Evolutionary conservation across 2,113 vertebrate species (phyloP).

Genomic region (Carettochelys insculpta): DNA sequence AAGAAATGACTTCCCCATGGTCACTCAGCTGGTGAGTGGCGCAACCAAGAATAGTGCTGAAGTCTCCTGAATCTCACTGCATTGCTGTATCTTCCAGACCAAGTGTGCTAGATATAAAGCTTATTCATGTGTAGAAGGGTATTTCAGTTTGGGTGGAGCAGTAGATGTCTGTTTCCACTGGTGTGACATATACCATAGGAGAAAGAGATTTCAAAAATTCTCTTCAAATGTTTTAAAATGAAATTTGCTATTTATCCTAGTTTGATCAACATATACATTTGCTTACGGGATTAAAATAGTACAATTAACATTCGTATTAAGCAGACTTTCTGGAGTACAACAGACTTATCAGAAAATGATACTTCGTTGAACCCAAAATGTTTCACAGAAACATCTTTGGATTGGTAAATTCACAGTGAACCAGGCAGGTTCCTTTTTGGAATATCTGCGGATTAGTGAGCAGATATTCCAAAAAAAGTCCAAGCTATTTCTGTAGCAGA

Average conservation of each 20-base stretch:
- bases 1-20: neutral
- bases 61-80: neutral
- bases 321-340: neutral
- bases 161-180: neutral
- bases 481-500: neutral
- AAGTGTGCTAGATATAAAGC: neutral
- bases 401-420: neutral
- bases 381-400: neutral
- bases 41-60: neutral
- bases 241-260: neutral
- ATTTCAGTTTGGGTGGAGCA: neutral
- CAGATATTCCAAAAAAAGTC: neutral
- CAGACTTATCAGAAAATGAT: neutral
- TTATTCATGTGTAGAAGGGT: conserved; percentile 12
- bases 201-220: neutral
- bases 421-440: neutral
- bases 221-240: conserved; percentile 1
- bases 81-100: neutral
- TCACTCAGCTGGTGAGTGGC: neutral
- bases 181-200: neutral
- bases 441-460: neutral
- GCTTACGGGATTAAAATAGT: neutral
- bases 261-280: too few relatives aligned
- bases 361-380: neutral
- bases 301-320: neutral